Evolutionary conservation across 2,888 invertebrate species (phyloP).

Genomic region (Xylota sylvarum): DNA sequence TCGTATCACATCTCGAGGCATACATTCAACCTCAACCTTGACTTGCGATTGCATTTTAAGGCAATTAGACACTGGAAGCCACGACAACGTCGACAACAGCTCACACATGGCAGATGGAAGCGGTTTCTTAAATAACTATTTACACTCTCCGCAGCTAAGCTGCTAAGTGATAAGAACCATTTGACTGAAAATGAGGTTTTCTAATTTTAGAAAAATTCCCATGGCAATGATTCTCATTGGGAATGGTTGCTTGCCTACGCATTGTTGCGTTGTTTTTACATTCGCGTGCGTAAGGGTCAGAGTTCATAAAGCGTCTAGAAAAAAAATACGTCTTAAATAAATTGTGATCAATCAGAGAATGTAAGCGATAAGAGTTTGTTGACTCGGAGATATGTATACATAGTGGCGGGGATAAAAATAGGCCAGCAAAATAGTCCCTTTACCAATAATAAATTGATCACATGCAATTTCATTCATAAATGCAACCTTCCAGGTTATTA

Average conservation of each 20-base stretch:
- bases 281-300: background rate
- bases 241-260: background rate
- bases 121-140: constrained; percentile 30
- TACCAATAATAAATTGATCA: background rate
- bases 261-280: background rate
- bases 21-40: constrained; percentile 37
- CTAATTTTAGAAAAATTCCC: constrained; percentile 13
- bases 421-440: background rate
- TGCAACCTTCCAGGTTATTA: background rate
- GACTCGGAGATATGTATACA: background rate
- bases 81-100: constrained; percentile 4
- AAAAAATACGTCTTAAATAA: background rate
- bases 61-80: constrained; percentile 9
- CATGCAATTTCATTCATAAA: background rate
- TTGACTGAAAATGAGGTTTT: background rate
- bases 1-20: constrained; percentile 24
- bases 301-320: constrained; percentile 1
- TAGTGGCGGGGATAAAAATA: background rate
- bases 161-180: constrained; percentile 26
- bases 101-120: constrained; percentile 9
- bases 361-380: constrained; percentile 4
- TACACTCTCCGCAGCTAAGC: background rate
- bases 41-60: constrained; percentile 16
- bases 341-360: background rate
- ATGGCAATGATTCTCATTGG: background rate